Evolutionary conservation across 2,797 vertebrate species (phyloP).

Genomic region (Parauchenoglanis punctatus): DNA sequence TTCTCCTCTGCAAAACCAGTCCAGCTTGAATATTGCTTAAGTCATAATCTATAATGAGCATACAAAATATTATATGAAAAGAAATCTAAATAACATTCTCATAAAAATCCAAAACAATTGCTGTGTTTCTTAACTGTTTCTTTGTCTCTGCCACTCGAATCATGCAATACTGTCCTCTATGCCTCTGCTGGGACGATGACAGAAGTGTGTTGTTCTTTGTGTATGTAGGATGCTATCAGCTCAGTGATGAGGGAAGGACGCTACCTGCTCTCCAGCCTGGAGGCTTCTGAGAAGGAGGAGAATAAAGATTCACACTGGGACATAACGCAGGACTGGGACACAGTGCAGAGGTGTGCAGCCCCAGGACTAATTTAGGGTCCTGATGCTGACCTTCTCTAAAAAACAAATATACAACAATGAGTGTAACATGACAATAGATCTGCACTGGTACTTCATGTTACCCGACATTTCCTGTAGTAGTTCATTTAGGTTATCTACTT

Average conservation of each 20-base stretch:
- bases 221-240: slow-evolving; percentile 85
- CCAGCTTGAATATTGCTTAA: background rate
- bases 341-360: slow-evolving; percentile 83
- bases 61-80: background rate
- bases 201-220: slow-evolving; percentile 5
- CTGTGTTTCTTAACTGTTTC: background rate
- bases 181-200: background rate
- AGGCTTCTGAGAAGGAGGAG: slow-evolving; percentile 76
- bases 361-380: background rate
- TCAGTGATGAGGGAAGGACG: slow-evolving; percentile 89
- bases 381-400: background rate
- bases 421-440: background rate
- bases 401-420: background rate
- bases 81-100: background rate
- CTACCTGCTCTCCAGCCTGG: slow-evolving; percentile 85
- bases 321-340: slow-evolving; percentile 87
- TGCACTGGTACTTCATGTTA: background rate
- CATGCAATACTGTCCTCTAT: background rate
- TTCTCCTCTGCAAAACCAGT: background rate
- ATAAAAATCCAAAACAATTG: background rate
- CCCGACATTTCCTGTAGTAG: background rate
- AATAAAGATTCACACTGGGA: slow-evolving; percentile 74
- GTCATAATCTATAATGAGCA: background rate
- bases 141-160: background rate
- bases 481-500: background rate